Base-by-base conservation (phyloP, 2,797 vertebrate species). In the Percopsis omiscomaycus region DNA sequence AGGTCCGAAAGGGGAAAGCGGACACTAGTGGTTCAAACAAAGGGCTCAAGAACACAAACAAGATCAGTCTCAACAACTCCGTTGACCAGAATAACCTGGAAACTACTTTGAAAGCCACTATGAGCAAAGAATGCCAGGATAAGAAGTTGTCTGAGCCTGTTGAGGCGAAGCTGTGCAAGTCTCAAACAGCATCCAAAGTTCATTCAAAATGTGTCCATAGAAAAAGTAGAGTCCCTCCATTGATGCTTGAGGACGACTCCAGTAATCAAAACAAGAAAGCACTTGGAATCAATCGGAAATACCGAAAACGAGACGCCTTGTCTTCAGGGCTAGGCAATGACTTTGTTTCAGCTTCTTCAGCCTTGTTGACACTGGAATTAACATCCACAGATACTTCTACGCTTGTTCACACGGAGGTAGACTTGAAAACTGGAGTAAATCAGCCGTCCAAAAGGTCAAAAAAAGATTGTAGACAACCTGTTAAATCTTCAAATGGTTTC, bases 221-320 rank as follows among this genome's bases (percentile, higher is more conserved):
- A 46, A 78, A 68, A 32, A 74, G 57, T 15, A 49, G 29, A 3
- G 9, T 49, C 15, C 37, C 51, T 13, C 48, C 52, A 37, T 42
- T 46, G 6, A 9, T 42, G 37, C 37, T 42, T 42, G 5, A 42
- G 37, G 37, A 42, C 9, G 37, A 42, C 37, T 42, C 37, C 0
- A 9, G 6, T 29, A 78, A 45, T 29, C 2, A 54, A 1, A 74
- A 52, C n/a, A 72, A 57, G 28, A 82, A 74, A 3, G 66, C 62
- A 8, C 37, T 42, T 42, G 6, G 37, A 42, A 56, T 61, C 0
- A 91, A 89, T 69, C 68, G 84, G 0, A 89, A 86, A 66, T 51
- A 15, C 0, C 44, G 56, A 8, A 59, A 55, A 22, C 57, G 61
- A 10, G 37, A 3, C 0, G 63, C 45, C 52, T 4, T 45, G 3